Evolutionary conservation across 2,888 invertebrate genomes (phyloP), one percentile per base, ranked within the genome.

Genomic region (Geophilus truncorum): DNA sequence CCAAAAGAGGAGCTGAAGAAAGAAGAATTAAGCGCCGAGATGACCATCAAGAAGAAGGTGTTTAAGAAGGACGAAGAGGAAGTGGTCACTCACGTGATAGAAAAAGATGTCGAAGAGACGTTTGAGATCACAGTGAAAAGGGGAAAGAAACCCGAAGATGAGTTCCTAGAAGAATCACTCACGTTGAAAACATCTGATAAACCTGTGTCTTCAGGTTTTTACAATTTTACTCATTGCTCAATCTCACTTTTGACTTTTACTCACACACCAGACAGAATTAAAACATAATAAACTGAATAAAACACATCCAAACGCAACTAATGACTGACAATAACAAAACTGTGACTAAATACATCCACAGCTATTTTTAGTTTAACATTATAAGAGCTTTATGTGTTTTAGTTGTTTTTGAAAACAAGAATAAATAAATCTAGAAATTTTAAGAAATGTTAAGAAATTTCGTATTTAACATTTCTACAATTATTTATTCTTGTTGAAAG

Each of bases 71-170:
- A 36, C 18, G 6, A n/a, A 0, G 23, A 40, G 18, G 40, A 36
- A 18, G 18, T n/a, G 23, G 36, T n/a, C 0, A n/a, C 40, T 30
- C 28, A 76, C 9, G 34, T 15, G 21, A 9, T 21, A 1, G 40
- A n/a, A n/a, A n/a, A 34, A 34, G 78, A 78, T 40, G 78, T 78
- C 0, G 78, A 78, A 9, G 78, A 78, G 34, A 21, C 40, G 18
- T 78, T 78, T 40, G 12, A 40, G 15, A 40, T 78, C 10, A 34
- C 34, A 87, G 36, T 85, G 89, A 62, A 88, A 89, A 62, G 23
- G 10, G 83, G 80, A 34, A 89, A 88, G 85, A 85, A 86, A 81
- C 87, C 88, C 81, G 80, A 83, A 30, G 80, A 82, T 10, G 85
- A 86, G 75, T 86, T 87, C 77, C 85, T 87, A 62, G 86, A 86